Conservation (phyloP, 2,888 invertebrate species). For the Caenorhabditis doughertyi region DNA sequence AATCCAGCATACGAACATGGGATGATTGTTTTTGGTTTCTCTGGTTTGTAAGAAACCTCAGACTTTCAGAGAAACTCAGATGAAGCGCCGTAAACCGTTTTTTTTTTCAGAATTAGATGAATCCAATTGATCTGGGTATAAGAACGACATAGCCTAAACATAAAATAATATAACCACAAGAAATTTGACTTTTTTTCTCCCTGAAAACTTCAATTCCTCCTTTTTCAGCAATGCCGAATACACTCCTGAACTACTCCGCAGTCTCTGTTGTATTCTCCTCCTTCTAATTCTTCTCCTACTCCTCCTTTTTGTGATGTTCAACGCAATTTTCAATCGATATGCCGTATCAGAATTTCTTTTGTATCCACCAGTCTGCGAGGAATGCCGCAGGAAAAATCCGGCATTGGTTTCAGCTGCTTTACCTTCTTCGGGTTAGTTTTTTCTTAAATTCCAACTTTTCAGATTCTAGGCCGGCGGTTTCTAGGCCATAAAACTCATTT, state of each 20-base stretch:
- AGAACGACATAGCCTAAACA: too few species aligned
- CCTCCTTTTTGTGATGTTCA: slow-evolving; percentile 77
- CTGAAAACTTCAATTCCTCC: too few species aligned
- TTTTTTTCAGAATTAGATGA: too few species aligned
- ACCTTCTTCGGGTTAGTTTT: slow-evolving; percentile 67
- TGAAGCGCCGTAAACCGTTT: too few species aligned
- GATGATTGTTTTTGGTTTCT: too few species aligned
- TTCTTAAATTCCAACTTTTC: neutral
- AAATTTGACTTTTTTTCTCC: too few species aligned
- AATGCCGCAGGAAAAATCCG: slow-evolving; percentile 80
- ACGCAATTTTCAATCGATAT: slow-evolving; percentile 76
- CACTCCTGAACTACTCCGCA: slow-evolving; percentile 73
- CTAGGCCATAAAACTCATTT: neutral
- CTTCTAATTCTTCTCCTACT: slow-evolving; percentile 77
- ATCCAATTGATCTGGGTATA: too few species aligned
- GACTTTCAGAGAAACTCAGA: too few species aligned
- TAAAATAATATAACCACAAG: too few species aligned
- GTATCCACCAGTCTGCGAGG: slow-evolving; percentile 81
- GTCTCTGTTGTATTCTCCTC: slow-evolving; percentile 76
- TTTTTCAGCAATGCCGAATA: slow-evolving; percentile 73
- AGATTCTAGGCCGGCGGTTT: neutral
- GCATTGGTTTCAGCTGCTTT: slow-evolving; percentile 69
- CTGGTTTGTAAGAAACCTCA: too few species aligned
- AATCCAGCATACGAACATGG: too few species aligned
- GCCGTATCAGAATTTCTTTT: slow-evolving; percentile 77